Conservation (phyloP, 2,113 vertebrate species). For the Archilochus colubris region DNA sequence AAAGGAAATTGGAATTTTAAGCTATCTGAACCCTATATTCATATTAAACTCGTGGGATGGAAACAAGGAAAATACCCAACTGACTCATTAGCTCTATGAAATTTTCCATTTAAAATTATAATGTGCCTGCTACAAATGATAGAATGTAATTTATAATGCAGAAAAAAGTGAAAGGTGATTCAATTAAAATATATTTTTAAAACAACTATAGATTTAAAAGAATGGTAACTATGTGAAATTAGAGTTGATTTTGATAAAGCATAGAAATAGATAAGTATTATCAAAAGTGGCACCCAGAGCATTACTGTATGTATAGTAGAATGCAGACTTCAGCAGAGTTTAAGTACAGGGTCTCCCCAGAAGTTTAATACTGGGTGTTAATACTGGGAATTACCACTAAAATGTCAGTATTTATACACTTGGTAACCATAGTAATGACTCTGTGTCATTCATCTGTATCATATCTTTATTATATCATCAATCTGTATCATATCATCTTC, state of each 20-base stretch:
- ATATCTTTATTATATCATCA: not conserved
- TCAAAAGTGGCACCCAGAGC: not conserved
- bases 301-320: not conserved
- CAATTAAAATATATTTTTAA: not conserved
- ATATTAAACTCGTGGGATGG: not conserved
- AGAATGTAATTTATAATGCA: not conserved
- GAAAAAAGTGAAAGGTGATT: not conserved
- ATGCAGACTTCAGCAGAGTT: not conserved
- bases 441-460: not conserved
- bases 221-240: not conserved
- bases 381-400: not conserved
- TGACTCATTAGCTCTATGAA: not conserved
- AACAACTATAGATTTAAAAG: not conserved
- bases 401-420: not conserved
- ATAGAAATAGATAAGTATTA: not conserved
- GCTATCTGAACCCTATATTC: not conserved
- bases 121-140: not conserved
- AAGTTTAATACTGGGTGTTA: not conserved
- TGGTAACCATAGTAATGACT: not conserved
- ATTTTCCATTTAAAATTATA: conserved; percentile 6
- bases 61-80: not conserved
- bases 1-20: not conserved
- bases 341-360: not conserved
- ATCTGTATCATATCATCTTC: not conserved
- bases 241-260: not conserved